phyloP scores from a whole-genome alignment of 1,140 invertebrate species.

The Oedothorax gibbosus region DNA sequence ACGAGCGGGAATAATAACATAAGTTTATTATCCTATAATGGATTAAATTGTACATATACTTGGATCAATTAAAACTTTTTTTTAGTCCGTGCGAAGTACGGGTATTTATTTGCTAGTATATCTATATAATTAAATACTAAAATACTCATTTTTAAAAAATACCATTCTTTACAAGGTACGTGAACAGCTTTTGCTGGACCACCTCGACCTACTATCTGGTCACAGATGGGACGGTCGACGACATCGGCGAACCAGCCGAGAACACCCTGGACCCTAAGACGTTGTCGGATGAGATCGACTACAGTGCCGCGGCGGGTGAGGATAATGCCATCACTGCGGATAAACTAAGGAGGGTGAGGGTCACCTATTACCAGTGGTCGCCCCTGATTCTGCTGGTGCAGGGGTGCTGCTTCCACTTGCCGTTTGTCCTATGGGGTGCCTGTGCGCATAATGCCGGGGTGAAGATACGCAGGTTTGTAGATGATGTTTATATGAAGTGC shows the following conservation, averaged over 20 bases:
- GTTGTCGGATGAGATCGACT: constrained; percentile 64
- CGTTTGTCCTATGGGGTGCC: constrained; percentile 73
- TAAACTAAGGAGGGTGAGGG: constrained; percentile 65
- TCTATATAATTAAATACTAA: no score
- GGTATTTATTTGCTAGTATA: no score
- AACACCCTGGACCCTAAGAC: constrained; percentile 64
- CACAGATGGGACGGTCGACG: constrained; percentile 62
- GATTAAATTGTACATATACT: no score
- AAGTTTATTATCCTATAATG: no score
- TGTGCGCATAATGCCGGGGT: constrained; percentile 68
- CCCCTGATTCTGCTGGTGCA: constrained; percentile 73
- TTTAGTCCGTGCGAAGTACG: no score
- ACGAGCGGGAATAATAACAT: no score
- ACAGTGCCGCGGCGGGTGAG: constrained; percentile 62
- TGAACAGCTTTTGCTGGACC: constrained; percentile 69
- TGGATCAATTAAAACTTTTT: no score
- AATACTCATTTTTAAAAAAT: no score
- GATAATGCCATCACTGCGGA: constrained; percentile 63
- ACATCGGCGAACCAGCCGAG: constrained; percentile 48
- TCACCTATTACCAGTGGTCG: constrained; percentile 74
- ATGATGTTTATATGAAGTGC: no score
- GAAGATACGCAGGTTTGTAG: constrained; percentile 63
- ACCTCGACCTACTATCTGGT: constrained; percentile 69
- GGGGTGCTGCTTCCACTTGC: constrained; percentile 73
- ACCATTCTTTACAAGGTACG: constrained; percentile 60